These are phyloP conservation scores for Anhinga anhinga DNA, from an alignment of 2,113 vertebrate genomes.

Conservation along the genomic window DNA sequence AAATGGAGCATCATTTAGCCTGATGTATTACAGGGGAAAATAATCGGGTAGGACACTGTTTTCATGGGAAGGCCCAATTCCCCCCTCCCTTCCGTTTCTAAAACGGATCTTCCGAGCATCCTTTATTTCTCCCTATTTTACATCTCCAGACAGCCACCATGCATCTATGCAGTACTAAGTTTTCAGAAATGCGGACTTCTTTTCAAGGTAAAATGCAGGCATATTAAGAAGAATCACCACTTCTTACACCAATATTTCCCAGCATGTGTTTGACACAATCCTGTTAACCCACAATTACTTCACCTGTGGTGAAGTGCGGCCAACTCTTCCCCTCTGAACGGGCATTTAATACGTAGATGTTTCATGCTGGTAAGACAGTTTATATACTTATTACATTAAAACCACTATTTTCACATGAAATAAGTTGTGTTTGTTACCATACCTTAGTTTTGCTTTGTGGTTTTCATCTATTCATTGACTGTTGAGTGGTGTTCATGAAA, in stretches of 20 bases:
- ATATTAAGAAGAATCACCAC: not conserved
- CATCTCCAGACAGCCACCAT: not conserved
- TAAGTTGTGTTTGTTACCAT: not conserved
- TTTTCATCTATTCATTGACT: not conserved
- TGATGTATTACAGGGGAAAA: not conserved
- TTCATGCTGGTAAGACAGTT: not conserved
- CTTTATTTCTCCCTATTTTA: not conserved
- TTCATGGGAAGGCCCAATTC: not conserved
- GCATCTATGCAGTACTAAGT: not conserved
- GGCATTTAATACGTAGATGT: accelerated
- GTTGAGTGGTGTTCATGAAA: not conserved
- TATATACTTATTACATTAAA: not conserved
- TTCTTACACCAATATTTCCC: not conserved
- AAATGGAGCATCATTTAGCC: not conserved
- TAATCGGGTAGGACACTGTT: not conserved
- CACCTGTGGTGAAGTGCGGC: not conserved
- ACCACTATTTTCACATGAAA: not conserved
- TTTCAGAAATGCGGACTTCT: not conserved
- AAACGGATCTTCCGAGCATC: not conserved
- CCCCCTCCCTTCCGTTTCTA: not conserved
- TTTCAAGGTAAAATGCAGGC: not conserved
- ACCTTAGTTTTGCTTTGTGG: not conserved
- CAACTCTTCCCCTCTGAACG: not conserved
- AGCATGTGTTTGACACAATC: not conserved
- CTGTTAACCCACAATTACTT: not conserved